phyloP scores from a whole-genome alignment of 2,113 vertebrate genomes.

The Boleophthalmus pectinirostris region DNA sequence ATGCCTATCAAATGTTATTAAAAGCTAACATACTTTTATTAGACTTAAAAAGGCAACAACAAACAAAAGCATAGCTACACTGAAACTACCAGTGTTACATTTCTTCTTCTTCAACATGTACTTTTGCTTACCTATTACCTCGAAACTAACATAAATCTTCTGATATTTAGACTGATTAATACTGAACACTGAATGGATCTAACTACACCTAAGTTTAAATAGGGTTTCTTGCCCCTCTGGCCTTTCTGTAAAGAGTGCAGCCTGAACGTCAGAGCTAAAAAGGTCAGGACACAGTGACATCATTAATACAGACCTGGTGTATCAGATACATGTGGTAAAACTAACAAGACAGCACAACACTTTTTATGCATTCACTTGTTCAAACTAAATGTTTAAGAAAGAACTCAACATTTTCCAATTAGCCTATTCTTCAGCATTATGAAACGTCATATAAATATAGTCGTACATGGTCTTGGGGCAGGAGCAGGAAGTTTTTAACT shows the following conservation, averaged over 20 bases:
- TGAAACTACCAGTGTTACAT: too few species aligned
- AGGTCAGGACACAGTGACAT: slow-evolving; percentile 70
- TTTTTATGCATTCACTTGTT: not conserved
- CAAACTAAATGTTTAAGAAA: not conserved
- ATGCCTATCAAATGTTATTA: not conserved
- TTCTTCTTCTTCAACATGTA: too few species aligned
- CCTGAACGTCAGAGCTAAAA: slow-evolving; percentile 51
- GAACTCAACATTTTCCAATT: slow-evolving; percentile 6
- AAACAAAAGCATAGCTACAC: too few species aligned
- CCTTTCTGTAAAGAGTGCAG: slow-evolving; percentile 52
- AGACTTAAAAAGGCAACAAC: too few species aligned
- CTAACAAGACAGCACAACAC: slow-evolving; percentile 12
- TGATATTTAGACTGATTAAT: too few species aligned
- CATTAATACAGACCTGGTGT: slow-evolving; percentile 64
- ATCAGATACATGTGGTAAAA: slow-evolving; percentile 61
- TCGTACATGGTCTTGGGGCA: slow-evolving; percentile 79
- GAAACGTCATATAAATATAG: slow-evolving; percentile 10
- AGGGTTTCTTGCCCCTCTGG: slow-evolving; percentile 38
- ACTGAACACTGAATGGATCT: not conserved
- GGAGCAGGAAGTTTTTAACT: slow-evolving; percentile 99
- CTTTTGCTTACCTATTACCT: too few species aligned
- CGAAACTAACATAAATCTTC: too few species aligned
- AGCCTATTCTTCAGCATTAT: slow-evolving; percentile 40
- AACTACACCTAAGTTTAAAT: not conserved
- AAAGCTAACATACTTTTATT: too few species aligned